These are phyloP conservation scores for Jacana jacana DNA, from an alignment of 2,113 vertebrate genomes.

Conservation along the genomic window DNA sequence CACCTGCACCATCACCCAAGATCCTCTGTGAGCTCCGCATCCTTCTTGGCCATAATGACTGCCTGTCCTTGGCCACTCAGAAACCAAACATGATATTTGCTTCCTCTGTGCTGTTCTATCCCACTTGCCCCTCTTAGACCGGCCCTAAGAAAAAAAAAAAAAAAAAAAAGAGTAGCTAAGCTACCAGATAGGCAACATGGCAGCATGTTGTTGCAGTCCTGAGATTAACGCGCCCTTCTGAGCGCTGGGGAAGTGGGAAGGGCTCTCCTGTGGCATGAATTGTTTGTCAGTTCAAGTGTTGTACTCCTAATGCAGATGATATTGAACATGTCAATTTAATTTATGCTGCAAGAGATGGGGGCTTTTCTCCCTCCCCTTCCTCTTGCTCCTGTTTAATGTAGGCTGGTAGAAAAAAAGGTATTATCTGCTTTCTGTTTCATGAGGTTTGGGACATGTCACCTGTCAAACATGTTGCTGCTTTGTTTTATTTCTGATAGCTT, in stretches of 20 bases:
- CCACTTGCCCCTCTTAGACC: neutral
- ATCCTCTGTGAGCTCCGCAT: fast-evolving
- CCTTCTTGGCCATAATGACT: neutral
- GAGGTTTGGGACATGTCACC: neutral
- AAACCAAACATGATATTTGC: slow-evolving; percentile 18
- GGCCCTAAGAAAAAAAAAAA: slow-evolving; percentile 44
- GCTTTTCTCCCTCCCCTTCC: neutral
- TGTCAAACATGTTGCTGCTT: slow-evolving; percentile 31
- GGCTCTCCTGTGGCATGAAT: neutral
- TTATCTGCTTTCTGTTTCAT: neutral
- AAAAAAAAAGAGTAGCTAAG: slow-evolving; percentile 71
- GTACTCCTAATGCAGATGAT: neutral
- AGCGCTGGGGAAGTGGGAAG: neutral
- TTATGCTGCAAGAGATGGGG: neutral
- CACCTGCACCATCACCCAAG: fast-evolving
- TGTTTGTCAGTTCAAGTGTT: neutral
- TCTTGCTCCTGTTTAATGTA: neutral
- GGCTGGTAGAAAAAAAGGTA: neutral
- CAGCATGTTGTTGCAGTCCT: neutral
- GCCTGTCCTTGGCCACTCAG: neutral
- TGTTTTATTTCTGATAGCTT: slow-evolving; percentile 45
- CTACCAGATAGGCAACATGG: neutral
- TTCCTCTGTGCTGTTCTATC: slow-evolving; percentile 45
- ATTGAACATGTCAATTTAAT: neutral
- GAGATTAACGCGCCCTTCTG: neutral